Evolutionary conservation across 1,140 invertebrate genomes (phyloP).

Genomic region (Drosophila nannoptera): DNA sequence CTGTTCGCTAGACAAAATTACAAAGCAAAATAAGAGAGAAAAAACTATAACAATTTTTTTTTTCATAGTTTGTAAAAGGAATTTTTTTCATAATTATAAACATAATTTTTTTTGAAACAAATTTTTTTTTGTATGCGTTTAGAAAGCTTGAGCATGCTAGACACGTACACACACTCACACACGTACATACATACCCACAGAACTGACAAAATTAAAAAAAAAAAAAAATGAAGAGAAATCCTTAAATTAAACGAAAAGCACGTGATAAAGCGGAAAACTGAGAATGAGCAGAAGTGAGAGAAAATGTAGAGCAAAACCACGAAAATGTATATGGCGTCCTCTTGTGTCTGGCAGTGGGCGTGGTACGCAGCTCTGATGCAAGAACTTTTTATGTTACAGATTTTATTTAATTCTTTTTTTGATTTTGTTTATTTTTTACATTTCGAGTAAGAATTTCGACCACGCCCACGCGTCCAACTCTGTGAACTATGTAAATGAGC

Average conservation of each 20-base stretch:
- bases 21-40: conserved; percentile 19
- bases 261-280: conserved; percentile 30
- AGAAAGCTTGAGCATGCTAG: conserved; percentile 44
- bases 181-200: not conserved
- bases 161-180: conserved; percentile 20
- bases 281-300: conserved; percentile 9
- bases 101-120: conserved; percentile 28
- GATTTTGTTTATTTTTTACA: conserved; percentile 29
- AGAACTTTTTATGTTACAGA: conserved; percentile 4
- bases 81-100: conserved; percentile 48
- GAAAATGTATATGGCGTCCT: conserved; percentile 13
- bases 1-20: conserved; percentile 42
- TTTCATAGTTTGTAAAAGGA: conserved; percentile 40
- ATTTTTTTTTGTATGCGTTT: conserved; percentile 24
- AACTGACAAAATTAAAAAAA: conserved; percentile 6
- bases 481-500: conserved; percentile 7
- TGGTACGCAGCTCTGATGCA: not conserved
- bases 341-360: conserved; percentile 1
- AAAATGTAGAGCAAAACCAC: conserved; percentile 19
- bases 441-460: not conserved
- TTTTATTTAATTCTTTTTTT: conserved; percentile 31
- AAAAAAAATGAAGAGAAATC: conserved; percentile 11
- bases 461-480: conserved; percentile 5
- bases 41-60: conserved; percentile 28
- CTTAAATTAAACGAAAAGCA: conserved; percentile 24